phyloP scores from a whole-genome alignment of 2,113 vertebrate species.

The Cisticola juncidis region DNA sequence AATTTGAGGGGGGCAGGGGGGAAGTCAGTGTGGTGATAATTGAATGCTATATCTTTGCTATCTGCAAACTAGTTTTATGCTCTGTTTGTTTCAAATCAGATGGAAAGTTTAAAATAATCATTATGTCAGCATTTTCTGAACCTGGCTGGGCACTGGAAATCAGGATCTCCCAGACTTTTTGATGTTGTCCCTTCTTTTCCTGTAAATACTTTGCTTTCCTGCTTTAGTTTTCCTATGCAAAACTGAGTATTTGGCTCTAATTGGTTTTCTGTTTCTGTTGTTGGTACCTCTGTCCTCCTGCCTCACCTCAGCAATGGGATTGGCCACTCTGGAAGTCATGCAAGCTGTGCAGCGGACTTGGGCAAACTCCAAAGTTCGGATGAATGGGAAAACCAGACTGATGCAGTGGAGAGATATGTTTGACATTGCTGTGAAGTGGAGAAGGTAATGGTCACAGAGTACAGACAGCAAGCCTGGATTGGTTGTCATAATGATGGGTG shows the following conservation, averaged over 20 bases:
- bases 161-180: not conserved
- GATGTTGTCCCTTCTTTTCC: not conserved
- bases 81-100: not conserved
- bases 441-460: slow-evolving; percentile 80
- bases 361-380: slow-evolving; percentile 95
- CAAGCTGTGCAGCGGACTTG: slow-evolving; percentile 94
- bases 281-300: not conserved
- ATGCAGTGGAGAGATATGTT: slow-evolving; percentile 99
- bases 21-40: not conserved
- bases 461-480: not conserved
- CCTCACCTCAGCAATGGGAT: slow-evolving; percentile 85
- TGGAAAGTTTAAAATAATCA: not conserved
- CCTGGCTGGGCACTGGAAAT: not conserved
- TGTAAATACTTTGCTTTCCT: not conserved
- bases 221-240: not conserved
- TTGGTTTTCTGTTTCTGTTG: not conserved
- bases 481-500: not conserved
- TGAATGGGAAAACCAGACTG: slow-evolving; percentile 91
- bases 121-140: not conserved
- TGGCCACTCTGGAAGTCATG: slow-evolving; percentile 96
- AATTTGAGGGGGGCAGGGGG: not conserved
- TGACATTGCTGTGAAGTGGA: slow-evolving; percentile 96
- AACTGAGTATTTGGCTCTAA: not conserved
- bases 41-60: not conserved
- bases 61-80: not conserved